Evolutionary conservation across 92 coral and sea anemone genomes (phyloP).

Genomic region (Umimayanthus chanpuru): DNA sequence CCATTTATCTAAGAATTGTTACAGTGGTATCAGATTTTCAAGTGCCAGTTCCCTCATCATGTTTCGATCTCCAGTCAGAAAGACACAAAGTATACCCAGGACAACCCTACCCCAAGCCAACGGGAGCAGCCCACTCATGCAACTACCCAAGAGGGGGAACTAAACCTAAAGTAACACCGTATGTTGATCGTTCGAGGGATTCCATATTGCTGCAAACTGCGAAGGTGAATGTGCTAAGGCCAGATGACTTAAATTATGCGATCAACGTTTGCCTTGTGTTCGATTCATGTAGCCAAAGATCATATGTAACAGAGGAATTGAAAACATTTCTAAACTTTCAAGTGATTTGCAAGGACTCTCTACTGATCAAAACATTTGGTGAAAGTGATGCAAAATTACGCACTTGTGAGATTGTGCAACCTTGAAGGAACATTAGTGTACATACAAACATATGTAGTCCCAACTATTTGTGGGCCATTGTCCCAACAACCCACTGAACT

Average conservation of each 20-base stretch:
- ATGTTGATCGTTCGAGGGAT: neutral
- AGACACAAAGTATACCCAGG: neutral
- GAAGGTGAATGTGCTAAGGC: neutral
- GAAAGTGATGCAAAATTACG: constrained; percentile 1
- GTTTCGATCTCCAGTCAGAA: neutral
- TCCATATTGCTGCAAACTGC: neutral
- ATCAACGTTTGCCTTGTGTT: neutral
- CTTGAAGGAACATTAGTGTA: neutral
- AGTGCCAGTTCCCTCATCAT: constrained; percentile 4
- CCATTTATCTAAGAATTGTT: neutral
- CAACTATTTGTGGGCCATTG: neutral
- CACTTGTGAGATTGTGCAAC: neutral
- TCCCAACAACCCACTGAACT: neutral
- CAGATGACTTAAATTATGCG: neutral
- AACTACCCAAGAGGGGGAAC: constrained; percentile 1
- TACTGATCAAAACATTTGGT: neutral
- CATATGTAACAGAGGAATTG: neutral
- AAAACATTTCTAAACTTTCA: neutral
- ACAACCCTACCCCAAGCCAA: neutral
- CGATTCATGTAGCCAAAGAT: constrained; percentile 5
- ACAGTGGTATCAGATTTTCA: neutral
- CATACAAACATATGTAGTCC: neutral
- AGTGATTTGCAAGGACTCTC: neutral
- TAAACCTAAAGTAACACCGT: neutral
- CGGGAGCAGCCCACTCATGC: neutral